Evolutionary conservation across 2,113 vertebrate genomes (phyloP).

Genomic region (Gambusia affinis): DNA sequence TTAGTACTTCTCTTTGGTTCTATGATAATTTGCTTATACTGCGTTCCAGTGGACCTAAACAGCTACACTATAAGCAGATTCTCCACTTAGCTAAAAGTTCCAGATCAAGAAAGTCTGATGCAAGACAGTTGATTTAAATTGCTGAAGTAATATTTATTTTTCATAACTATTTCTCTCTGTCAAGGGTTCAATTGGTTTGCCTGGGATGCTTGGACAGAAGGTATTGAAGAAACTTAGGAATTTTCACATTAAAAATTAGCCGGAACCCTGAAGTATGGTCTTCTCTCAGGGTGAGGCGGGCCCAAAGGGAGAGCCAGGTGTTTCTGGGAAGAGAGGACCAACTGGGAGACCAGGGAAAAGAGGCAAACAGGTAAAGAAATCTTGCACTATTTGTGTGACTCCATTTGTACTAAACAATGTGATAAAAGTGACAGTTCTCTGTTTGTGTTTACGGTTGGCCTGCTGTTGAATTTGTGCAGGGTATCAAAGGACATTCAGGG

Average conservation of each 20-base stretch:
- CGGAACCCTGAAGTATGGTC: constrained; percentile 1
- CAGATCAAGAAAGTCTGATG: not conserved
- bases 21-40: not conserved
- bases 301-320: constrained; percentile 67
- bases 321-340: constrained; percentile 72
- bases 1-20: not conserved
- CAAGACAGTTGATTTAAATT: not conserved
- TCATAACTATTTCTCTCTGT: constrained; percentile 4
- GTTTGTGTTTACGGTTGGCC: not conserved
- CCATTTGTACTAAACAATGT: not conserved
- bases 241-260: not conserved
- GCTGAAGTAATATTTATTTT: not conserved
- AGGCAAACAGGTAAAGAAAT: constrained; percentile 70
- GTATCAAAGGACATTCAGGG: constrained; percentile 85
- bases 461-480: constrained; percentile 76
- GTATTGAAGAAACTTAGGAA: constrained; percentile 19
- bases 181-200: constrained; percentile 68
- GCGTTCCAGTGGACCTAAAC: not conserved
- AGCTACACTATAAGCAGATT: not conserved
- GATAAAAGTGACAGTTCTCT: not conserved
- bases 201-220: constrained; percentile 78
- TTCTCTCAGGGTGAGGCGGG: constrained; percentile 68
- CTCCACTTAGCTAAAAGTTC: not conserved
- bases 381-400: not conserved
- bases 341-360: constrained; percentile 75